phyloP scores from a whole-genome alignment of 1,140 invertebrate species.

The Galendromus occidentalis region DNA sequence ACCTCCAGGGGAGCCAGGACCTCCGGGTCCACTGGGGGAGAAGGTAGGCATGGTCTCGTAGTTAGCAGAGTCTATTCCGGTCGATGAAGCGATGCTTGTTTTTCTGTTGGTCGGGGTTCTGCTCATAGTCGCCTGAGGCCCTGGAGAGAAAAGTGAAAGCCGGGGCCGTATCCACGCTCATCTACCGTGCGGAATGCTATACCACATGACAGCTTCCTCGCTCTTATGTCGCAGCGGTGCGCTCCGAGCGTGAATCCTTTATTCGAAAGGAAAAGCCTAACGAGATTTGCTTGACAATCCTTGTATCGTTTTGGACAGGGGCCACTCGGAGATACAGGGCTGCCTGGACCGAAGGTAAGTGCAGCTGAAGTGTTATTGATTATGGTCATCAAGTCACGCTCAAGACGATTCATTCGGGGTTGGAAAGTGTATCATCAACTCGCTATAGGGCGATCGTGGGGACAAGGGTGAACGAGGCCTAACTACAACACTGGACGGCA shows the following conservation, averaged over 20 bases:
- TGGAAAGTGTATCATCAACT: conserved; percentile 5
- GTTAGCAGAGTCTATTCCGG: neutral
- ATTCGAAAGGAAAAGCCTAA: neutral
- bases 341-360: conserved; percentile 31
- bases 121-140: too few relatives aligned
- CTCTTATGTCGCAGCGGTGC: neutral
- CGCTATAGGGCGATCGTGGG: conserved; percentile 55
- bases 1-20: conserved; percentile 38
- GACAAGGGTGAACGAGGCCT: conserved; percentile 72
- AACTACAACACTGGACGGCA: conserved; percentile 67
- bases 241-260: neutral
- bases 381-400: neutral
- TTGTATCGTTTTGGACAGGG: conserved; percentile 16
- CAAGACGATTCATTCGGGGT: too few relatives aligned
- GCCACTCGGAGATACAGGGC: neutral
- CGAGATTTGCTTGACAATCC: neutral
- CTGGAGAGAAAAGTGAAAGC: too few relatives aligned
- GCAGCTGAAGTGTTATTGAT: neutral
- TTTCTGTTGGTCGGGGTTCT: too few relatives aligned
- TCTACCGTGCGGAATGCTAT: too few relatives aligned
- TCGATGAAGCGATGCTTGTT: too few relatives aligned
- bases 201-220: neutral
- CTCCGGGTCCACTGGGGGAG: conserved; percentile 41
- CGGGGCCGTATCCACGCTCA: too few relatives aligned
- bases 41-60: conserved; percentile 17